These are phyloP conservation scores for Brachionus rotundiformis DNA, from an alignment of 1,140 invertebrate species.

Conservation along the genomic window DNA sequence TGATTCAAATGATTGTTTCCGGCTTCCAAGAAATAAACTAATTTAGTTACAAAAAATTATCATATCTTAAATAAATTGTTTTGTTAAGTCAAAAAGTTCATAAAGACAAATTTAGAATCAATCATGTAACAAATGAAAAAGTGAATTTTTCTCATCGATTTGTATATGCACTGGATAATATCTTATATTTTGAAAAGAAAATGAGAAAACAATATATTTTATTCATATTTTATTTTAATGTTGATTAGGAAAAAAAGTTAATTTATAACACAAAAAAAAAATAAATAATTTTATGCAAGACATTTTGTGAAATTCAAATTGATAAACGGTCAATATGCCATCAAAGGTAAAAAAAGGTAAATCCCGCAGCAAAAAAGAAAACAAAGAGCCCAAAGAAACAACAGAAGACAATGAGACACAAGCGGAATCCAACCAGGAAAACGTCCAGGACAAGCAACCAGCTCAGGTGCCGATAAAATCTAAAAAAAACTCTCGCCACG, in stretches of 20 bases:
- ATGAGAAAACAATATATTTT: background rate
- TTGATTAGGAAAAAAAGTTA: background rate
- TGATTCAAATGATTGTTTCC: no score
- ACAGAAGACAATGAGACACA: background rate
- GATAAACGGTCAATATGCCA: background rate
- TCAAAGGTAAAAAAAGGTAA: background rate
- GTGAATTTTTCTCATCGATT: background rate
- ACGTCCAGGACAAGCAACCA: background rate
- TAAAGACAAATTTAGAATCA: background rate
- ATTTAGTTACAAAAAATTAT: no score
- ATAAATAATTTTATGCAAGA: constrained; percentile 42
- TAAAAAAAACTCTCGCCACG: background rate
- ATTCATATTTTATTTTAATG: constrained; percentile 43
- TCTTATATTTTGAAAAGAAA: constrained; percentile 16
- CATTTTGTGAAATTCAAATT: constrained; percentile 14
- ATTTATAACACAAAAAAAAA: background rate
- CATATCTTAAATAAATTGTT: no score
- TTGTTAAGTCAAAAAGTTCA: no score
- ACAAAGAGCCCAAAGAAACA: background rate
- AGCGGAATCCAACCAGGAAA: background rate
- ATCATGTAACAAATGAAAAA: background rate
- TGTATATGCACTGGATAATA: background rate
- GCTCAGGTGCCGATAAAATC: background rate
- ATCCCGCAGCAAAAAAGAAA: constrained; percentile 21
- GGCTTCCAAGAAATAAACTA: no score